phyloP scores from a whole-genome alignment of 2,797 vertebrate genomes.

The Sternotherus odoratus region DNA sequence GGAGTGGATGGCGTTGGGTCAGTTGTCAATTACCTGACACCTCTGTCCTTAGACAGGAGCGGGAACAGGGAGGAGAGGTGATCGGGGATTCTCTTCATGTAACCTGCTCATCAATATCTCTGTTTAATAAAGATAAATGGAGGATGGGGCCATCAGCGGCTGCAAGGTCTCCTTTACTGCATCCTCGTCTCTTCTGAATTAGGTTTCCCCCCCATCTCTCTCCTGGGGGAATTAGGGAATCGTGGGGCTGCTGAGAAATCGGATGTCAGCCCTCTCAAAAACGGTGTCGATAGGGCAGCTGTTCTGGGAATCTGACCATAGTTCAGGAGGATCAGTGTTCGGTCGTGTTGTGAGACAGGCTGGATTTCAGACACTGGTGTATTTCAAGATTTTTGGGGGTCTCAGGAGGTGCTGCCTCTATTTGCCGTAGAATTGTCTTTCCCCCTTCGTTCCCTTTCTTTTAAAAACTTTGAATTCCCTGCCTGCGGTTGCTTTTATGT shows the following conservation, averaged over 20 bases:
- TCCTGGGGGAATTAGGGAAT: not conserved
- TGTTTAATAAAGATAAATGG: not conserved
- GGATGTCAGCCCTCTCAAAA: not conserved
- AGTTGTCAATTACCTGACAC: not conserved
- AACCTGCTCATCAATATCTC: not conserved
- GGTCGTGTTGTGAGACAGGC: not conserved
- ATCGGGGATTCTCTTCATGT: not conserved
- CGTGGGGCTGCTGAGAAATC: not conserved
- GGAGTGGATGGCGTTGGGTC: not conserved
- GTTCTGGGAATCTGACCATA: not conserved
- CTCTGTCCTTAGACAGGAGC: not conserved
- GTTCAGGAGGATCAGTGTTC: not conserved
- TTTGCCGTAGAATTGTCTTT: not conserved
- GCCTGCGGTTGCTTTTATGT: constrained; percentile 60
- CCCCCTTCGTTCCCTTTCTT: not conserved
- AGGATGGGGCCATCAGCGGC: not conserved
- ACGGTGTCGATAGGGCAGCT: not conserved
- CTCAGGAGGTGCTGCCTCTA: not conserved
- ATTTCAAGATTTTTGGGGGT: not conserved
- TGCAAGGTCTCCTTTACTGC: not conserved
- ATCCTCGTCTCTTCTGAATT: not conserved
- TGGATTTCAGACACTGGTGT: not conserved
- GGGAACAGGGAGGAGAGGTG: too few species aligned
- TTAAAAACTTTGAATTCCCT: constrained; percentile 65
- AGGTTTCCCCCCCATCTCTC: not conserved